Evolutionary conservation across 2,888 invertebrate species (phyloP).

Genomic region (Catocala fraxini): DNA sequence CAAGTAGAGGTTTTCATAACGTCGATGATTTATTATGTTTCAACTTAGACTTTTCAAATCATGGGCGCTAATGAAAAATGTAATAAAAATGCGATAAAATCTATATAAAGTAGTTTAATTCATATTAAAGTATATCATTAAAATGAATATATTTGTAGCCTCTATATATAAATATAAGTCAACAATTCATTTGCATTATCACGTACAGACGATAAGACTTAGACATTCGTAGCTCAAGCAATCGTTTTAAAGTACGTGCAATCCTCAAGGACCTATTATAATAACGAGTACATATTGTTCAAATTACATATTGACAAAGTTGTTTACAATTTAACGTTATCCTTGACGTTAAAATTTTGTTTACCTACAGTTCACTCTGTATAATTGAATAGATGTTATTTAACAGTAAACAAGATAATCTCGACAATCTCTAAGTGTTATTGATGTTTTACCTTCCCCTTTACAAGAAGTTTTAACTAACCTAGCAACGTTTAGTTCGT

Average conservation of each 20-base stretch:
- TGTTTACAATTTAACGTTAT: conserved; percentile 30
- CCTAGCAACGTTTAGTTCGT: background rate
- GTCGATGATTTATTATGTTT: too few species aligned
- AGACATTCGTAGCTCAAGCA: too few species aligned
- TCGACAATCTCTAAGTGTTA: conserved; percentile 32
- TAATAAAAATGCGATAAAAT: too few species aligned
- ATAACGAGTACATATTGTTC: conserved; percentile 13
- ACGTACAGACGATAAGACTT: too few species aligned
- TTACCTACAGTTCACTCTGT: conserved; percentile 29
- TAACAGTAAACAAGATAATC: conserved; percentile 42
- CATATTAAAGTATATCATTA: too few species aligned
- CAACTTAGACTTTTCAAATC: too few species aligned
- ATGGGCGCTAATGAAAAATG: too few species aligned
- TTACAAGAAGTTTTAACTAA: conserved; percentile 13
- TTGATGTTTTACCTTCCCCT: conserved; percentile 39
- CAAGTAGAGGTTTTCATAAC: too few species aligned
- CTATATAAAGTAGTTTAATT: too few species aligned
- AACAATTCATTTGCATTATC: too few species aligned
- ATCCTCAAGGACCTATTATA: conserved; percentile 22
- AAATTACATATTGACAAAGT: conserved; percentile 17
- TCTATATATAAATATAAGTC: too few species aligned
- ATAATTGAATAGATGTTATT: conserved; percentile 27
- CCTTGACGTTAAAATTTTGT: conserved; percentile 38
- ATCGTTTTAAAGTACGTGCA: conserved; percentile 6
- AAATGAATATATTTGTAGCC: too few species aligned